A percentile compares a stretch with the other conserved stretches of the same genome.
These are phyloP conservation scores for Polydrusus pterygomalis DNA, from an alignment of 2,888 invertebrate genomes.

Conservation along the genomic window DNA sequence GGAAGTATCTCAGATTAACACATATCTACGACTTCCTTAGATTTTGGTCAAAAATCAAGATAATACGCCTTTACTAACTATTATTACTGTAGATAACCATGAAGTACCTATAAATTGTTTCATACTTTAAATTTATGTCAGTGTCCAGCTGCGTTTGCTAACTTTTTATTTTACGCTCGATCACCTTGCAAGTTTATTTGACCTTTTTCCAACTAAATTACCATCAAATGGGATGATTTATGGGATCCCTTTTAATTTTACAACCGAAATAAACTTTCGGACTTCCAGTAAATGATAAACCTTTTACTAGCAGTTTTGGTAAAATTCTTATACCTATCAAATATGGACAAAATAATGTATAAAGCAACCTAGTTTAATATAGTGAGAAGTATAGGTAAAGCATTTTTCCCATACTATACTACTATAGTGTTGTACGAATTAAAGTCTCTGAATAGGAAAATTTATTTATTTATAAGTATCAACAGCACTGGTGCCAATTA, in stretches of 20 bases:
- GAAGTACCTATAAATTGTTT: background rate
- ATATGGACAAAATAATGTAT: background rate
- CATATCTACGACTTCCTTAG: no score
- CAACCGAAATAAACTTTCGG: slow-evolving; percentile 19
- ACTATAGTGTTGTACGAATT: no score
- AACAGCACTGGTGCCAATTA: no score
- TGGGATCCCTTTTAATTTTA: slow-evolving; percentile 6
- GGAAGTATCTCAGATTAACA: no score
- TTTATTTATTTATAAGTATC: no score
- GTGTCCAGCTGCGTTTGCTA: background rate
- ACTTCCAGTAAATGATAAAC: slow-evolving; percentile 27
- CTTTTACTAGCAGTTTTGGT: background rate
- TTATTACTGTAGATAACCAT: background rate
- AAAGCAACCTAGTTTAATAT: no score
- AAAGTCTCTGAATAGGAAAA: no score
- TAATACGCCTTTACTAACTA: no score
- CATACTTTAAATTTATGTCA: slow-evolving; percentile 8
- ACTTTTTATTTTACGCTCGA: background rate
- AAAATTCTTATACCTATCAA: background rate
- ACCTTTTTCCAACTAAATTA: slow-evolving; percentile 3
- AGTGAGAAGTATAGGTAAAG: no score
- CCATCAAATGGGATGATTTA: slow-evolving; percentile 12
- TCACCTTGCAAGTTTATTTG: slow-evolving; percentile 14
- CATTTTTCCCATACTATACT: no score
- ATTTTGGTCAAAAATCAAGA: no score